Evolutionary conservation across 2,888 invertebrate genomes (phyloP), one percentile per base, ranked within the genome.

Genomic region (Drosophila gaucha): DNA sequence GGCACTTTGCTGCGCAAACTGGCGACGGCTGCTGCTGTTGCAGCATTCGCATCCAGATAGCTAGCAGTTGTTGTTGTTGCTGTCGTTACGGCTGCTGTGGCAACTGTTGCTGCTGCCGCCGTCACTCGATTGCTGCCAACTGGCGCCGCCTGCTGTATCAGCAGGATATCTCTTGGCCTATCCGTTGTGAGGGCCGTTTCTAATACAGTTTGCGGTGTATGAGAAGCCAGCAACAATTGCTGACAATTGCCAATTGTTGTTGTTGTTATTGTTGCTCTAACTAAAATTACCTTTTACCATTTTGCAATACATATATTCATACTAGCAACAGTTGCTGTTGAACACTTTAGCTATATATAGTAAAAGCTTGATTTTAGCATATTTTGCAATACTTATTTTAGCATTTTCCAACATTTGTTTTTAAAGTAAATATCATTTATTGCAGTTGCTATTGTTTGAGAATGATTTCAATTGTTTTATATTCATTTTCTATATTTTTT

Each of bases 1-100:
- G 91, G 91, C 78, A 91, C 89, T 80, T 91, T 91, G 68, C 89
- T 87, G 50, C 89, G 88, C 78, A 90, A 71, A 74, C 79, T 89
- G 41, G 88, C 86, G 46, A 89, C 86, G 22, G 87, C 79, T 38
- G 75, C 77, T 36, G 77, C 80, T 33, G 80, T 83, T 47, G 74
- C 80, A 54, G 72, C 74, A 63, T 74, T 74, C n/a, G 89, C 80
- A 46, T 74, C 75, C 10, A 86, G 43, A 51, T 52, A 67, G 30
- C 67, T 56, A 4, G 50, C 31, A 39, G 26, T 62, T 43, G 67
- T 72, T 20, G 54, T 54, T 56, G 64, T 44, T 57, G 73, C 8
- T 54, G 59, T 41, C 67, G 67, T 16, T 52, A 59, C 18, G 39
- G 62, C 20, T 47, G 68, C 20, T 49, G 67, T 16, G 28, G 44